Evolutionary conservation across 2,113 vertebrate species (phyloP), one percentile per base, ranked within the genome.

Genomic region (Brachionichthys hirsutus): DNA sequence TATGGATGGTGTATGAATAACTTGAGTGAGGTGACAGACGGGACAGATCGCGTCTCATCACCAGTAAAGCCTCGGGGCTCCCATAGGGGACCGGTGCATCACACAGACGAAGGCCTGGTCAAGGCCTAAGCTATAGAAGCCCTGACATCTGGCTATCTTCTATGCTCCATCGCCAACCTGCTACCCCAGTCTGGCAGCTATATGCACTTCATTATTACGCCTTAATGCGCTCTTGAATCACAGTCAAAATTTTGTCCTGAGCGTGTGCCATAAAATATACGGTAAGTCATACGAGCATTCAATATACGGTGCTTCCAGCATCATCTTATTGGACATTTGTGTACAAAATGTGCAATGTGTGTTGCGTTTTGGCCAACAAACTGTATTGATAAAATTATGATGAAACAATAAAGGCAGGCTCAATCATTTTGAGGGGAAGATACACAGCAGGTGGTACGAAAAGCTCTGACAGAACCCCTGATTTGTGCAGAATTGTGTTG

Each of bases 401-500:
- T 82, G 86, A 85, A 85, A 90, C 85, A 90, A 88, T 87, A 83
- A 90, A 90, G 84, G 87, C 78, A 82, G 87, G 87, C 87, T 90
- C 85, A 85, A 68, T 83, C 81, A 70, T 85, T 83, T 87, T 85
- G 79, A 88, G 80, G 80, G 81, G 87, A 87, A 84, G 75, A 85
- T 80, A 84, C 85, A 88, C 81, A 87, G 89, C 91, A 92, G 91
- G 91, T 92, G 91, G 91, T 86, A 85, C 51, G 86, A 84, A 90
- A 91, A 92, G 84, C 89, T 91, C 87, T 84, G 86, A 88, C 90
- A 92, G 90, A 92, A 91, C 89, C 90, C 90, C 87, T 85, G 88
- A 86, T 90, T 91, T 89, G 85, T 89, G 88, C 87, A 88, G 89
- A 92, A 92, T 91, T 89, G 88, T 89, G 90, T 91, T 92, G 88